Evolutionary conservation across 2,888 invertebrate species (phyloP).

Genomic region (Caprella mutica): DNA sequence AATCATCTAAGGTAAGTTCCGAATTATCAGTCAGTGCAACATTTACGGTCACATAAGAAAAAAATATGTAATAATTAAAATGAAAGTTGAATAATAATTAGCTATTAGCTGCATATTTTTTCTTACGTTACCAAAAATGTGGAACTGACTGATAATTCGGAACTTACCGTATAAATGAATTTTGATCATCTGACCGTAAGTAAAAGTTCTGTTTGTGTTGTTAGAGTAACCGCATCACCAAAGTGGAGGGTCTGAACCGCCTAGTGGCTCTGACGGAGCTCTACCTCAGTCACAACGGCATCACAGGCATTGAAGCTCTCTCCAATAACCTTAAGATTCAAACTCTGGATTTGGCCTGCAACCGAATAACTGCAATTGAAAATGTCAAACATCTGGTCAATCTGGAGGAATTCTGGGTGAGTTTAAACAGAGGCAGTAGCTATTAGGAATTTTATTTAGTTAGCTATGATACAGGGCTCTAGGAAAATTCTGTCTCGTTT

Average conservation of each 20-base stretch:
- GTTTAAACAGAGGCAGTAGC: too few relatives aligned
- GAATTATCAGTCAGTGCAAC: too few relatives aligned
- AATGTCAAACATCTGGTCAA: slow-evolving; percentile 61
- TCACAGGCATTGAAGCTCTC: slow-evolving; percentile 74
- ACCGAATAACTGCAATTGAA: slow-evolving; percentile 65
- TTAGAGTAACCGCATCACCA: slow-evolving; percentile 74
- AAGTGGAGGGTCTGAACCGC: slow-evolving; percentile 71
- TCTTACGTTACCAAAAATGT: too few relatives aligned
- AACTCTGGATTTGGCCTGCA: slow-evolving; percentile 82
- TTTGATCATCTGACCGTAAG: neutral
- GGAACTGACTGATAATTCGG: too few relatives aligned
- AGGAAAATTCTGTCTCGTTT: too few relatives aligned
- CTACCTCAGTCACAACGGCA: slow-evolving; percentile 87
- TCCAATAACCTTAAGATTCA: slow-evolving; percentile 56
- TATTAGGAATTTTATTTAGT: too few relatives aligned
- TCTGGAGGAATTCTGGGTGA: slow-evolving; percentile 93
- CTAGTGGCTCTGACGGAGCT: slow-evolving; percentile 67
- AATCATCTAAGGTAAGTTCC: neutral
- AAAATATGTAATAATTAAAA: too few relatives aligned
- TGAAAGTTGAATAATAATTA: too few relatives aligned
- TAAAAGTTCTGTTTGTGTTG: slow-evolving; percentile 16
- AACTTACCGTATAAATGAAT: too few relatives aligned
- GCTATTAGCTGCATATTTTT: too few relatives aligned
- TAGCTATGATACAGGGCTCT: too few relatives aligned
- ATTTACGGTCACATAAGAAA: too few relatives aligned